phyloP scores from a whole-genome alignment of 2,797 vertebrate genomes.

The Falco naumanni region DNA sequence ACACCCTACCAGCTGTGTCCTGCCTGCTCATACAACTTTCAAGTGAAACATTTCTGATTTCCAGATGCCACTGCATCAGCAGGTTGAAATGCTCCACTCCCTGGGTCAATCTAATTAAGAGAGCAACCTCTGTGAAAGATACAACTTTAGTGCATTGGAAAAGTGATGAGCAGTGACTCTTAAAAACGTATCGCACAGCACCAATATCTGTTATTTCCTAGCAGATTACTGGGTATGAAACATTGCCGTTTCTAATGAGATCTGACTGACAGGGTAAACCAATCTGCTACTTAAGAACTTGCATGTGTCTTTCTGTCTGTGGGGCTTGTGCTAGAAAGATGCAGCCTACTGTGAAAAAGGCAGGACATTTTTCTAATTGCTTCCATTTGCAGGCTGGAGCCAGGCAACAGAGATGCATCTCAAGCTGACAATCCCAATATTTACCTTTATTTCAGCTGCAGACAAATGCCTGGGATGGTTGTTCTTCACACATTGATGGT shows the following conservation, averaged over 20 bases:
- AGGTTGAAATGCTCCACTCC: not conserved
- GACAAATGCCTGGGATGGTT: not conserved
- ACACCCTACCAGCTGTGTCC: not conserved
- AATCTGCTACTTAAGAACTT: not conserved
- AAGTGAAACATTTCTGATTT: not conserved
- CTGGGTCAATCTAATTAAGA: not conserved
- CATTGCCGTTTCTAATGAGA: not conserved
- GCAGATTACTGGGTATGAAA: not conserved
- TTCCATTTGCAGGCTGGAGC: slow-evolving; percentile 31
- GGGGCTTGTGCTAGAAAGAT: not conserved
- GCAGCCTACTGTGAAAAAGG: not conserved
- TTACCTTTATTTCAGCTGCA: not conserved
- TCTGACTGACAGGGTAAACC: not conserved
- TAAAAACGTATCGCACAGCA: not conserved
- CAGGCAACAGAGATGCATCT: not conserved
- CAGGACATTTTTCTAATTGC: not conserved
- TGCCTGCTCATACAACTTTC: not conserved
- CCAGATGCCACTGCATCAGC: not conserved
- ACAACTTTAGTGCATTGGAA: not conserved
- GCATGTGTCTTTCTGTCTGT: not conserved
- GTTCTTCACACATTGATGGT: not conserved
- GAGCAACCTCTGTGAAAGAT: not conserved
- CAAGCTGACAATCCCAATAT: slow-evolving; percentile 24
- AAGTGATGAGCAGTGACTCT: not conserved
- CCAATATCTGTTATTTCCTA: not conserved